phyloP scores from a whole-genome alignment of 2,888 invertebrate genomes.

The Leptinotarsa peninsularis region DNA sequence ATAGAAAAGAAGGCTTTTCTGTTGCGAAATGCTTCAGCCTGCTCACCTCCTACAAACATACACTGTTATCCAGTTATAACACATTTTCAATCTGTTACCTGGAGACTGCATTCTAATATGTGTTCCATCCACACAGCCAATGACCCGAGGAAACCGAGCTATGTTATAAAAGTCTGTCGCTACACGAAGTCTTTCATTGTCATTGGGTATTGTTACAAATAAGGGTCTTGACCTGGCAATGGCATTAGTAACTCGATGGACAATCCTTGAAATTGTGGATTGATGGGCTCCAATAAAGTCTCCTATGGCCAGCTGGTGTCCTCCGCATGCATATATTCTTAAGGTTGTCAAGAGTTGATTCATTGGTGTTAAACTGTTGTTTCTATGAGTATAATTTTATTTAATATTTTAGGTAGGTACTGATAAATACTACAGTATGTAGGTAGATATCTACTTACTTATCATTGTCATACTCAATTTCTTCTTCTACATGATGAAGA shows the following conservation, averaged over 20 bases:
- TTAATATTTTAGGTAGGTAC: not conserved
- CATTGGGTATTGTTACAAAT: conserved; percentile 22
- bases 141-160: conserved; percentile 43
- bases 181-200: conserved; percentile 22
- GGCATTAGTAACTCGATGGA: conserved; percentile 21
- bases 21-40: conserved; percentile 51
- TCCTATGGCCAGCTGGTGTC: no score
- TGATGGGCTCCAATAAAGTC: no score
- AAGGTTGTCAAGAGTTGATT: no score
- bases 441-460: not conserved
- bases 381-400: not conserved
- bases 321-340: no score
- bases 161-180: conserved; percentile 44
- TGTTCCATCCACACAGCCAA: conserved; percentile 51
- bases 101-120: conserved; percentile 48
- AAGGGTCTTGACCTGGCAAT: conserved; percentile 18
- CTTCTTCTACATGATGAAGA: conserved; percentile 13
- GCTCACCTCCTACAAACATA: conserved; percentile 33
- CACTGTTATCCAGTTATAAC: conserved; percentile 1
- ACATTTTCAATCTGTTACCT: conserved; percentile 33
- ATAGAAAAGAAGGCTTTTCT: not conserved
- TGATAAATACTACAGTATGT: not conserved
- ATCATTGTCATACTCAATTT: conserved; percentile 14
- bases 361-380: no score
- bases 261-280: not conserved